Percentiles rank a stretch among this genome's conserved stretches.
Conservation (phyloP, 37 sponge, comb jelly and placozoan species). For the Mnemiopsis leidyi region DNA sequence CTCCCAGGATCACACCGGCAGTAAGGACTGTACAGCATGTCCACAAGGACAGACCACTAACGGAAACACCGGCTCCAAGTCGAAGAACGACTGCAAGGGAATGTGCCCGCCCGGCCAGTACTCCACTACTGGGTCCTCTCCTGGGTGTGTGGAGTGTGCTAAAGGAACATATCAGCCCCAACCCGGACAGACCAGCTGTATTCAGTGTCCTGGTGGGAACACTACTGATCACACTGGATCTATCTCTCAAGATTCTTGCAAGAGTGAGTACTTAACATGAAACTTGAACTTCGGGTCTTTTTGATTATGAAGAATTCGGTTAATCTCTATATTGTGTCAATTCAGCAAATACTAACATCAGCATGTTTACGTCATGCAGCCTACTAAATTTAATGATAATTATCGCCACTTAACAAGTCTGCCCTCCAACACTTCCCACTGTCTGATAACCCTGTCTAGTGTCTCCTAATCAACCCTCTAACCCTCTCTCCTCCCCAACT, state of each 20-base stretch:
- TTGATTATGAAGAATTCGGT: too few relatives aligned
- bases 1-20: neutral
- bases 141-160: slow-evolving; percentile 21
- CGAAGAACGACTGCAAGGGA: slow-evolving; percentile 59
- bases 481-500: neutral
- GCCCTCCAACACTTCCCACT: too few relatives aligned
- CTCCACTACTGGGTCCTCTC: slow-evolving; percentile 54
- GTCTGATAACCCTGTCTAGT: too few relatives aligned
- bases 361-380: too few relatives aligned
- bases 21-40: slow-evolving; percentile 12
- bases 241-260: slow-evolving; percentile 33
- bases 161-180: slow-evolving; percentile 24
- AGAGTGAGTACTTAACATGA: slow-evolving; percentile 10
- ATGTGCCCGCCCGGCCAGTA: slow-evolving; percentile 33
- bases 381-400: too few relatives aligned
- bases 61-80: slow-evolving; percentile 3
- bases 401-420: neutral
- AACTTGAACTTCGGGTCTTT: too few relatives aligned
- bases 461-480: too few relatives aligned
- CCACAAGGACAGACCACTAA: slow-evolving; percentile 52
- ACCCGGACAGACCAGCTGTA: slow-evolving; percentile 33
- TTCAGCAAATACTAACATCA: too few relatives aligned
- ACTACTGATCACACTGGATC: slow-evolving; percentile 22
- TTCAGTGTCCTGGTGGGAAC: slow-evolving; percentile 22
- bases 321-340: too few relatives aligned